Conservation (phyloP, 1,140 invertebrate species). For the Drepana arcuata region DNA sequence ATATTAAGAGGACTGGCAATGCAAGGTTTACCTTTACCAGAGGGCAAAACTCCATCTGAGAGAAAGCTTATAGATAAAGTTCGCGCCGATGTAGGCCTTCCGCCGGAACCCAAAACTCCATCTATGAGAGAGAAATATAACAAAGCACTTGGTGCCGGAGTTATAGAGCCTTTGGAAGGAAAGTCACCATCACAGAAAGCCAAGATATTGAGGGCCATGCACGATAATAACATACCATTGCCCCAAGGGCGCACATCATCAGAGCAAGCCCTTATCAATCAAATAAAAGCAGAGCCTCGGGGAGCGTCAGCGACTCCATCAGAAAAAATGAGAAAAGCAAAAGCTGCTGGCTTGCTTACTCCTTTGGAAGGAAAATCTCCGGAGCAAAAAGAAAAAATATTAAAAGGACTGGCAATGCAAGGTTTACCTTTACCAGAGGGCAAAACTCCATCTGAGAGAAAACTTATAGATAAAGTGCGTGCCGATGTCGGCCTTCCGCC, state of each 20-base stretch:
- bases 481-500: neutral
- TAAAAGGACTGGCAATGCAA: conserved; percentile 4
- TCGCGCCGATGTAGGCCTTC: conserved; percentile 17
- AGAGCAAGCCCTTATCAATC: conserved; percentile 17
- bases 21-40: conserved; percentile 24
- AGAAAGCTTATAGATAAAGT: conserved; percentile 25
- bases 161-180: conserved; percentile 15
- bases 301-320: conserved; percentile 7
- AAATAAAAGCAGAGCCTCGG: conserved; percentile 11
- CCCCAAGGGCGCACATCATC: conserved; percentile 18
- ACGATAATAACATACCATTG: conserved; percentile 9
- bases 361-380: conserved; percentile 17
- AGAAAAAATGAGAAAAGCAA: conserved; percentile 23
- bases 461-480: conserved; percentile 9
- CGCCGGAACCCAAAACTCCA: conserved; percentile 2
- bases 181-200: conserved; percentile 17
- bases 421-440: conserved; percentile 12
- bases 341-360: conserved; percentile 13
- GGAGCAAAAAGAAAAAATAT: conserved; percentile 13
- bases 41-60: conserved; percentile 26
- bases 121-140: conserved; percentile 8
- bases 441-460: conserved; percentile 15
- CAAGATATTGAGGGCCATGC: conserved; percentile 16
- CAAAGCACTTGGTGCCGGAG: conserved; percentile 12
- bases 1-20: no score